A percentile compares a stretch with the other conserved stretches of the same genome.
phyloP scores from a whole-genome alignment of 2,113 vertebrate species.

The Pontoporia blainvillei region DNA sequence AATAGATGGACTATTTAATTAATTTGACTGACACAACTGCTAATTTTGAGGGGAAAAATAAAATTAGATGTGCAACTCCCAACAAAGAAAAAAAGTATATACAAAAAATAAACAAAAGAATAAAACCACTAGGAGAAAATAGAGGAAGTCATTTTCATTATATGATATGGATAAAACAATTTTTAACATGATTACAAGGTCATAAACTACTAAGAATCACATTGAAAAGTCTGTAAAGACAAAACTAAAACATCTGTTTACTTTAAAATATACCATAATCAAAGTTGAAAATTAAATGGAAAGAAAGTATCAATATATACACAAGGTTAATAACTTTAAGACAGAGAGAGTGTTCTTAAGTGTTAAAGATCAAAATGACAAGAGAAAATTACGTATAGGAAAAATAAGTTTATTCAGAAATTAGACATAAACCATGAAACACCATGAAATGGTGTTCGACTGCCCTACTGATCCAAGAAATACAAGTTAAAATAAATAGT shows the following conservation, averaged over 20 bases:
- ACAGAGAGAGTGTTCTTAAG: background rate
- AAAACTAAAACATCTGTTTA: background rate
- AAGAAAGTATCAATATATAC: background rate
- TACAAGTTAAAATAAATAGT: background rate
- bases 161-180: background rate
- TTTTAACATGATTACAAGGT: background rate
- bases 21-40: background rate
- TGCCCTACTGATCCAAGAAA: background rate
- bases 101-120: background rate
- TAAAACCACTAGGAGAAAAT: background rate
- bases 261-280: background rate
- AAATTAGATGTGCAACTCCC: background rate
- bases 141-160: background rate
- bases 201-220: background rate
- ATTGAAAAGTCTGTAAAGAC: background rate
- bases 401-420: background rate
- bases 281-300: background rate
- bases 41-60: background rate
- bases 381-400: background rate
- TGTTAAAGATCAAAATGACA: background rate
- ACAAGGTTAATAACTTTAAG: background rate
- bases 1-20: conserved; percentile 16
- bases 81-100: background rate
- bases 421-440: background rate
- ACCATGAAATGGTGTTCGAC: background rate